Evolutionary conservation across 2,888 invertebrate genomes (phyloP).

Genomic region (Protonemura montana): DNA sequence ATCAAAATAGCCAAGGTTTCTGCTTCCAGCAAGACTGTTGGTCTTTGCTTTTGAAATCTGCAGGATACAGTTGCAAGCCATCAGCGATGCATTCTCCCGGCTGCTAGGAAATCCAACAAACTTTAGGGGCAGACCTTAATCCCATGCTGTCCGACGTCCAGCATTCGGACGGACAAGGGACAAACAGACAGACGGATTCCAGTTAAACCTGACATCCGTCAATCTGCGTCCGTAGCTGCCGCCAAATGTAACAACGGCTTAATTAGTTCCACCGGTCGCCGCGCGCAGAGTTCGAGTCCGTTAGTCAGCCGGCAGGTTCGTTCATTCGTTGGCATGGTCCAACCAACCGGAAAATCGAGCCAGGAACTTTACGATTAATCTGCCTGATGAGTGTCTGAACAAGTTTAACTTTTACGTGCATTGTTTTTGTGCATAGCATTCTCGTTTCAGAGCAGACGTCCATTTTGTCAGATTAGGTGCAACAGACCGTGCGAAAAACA

Average conservation of each 20-base stretch:
- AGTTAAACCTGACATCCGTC: slow-evolving; percentile 12
- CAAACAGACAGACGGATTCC: not conserved
- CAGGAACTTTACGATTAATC: not conserved
- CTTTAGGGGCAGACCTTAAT: not conserved
- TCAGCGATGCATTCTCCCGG: too few relatives aligned
- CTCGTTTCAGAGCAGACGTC: not conserved
- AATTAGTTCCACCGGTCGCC: not conserved
- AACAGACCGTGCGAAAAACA: not conserved
- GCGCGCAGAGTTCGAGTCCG: not conserved
- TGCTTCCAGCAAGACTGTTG: too few relatives aligned
- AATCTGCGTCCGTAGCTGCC: not conserved
- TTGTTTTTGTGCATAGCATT: not conserved
- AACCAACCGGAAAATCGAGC: not conserved
- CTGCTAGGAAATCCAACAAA: not conserved
- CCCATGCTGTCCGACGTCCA: not conserved
- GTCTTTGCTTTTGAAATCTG: too few relatives aligned
- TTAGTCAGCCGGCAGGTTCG: not conserved
- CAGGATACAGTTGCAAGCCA: too few relatives aligned
- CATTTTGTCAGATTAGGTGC: not conserved
- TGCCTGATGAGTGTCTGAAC: not conserved
- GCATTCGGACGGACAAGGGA: not conserved
- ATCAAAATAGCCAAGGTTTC: too few relatives aligned
- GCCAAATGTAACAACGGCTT: not conserved
- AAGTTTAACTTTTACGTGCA: not conserved
- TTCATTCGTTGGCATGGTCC: too few relatives aligned